Conservation (phyloP, 2,113 vertebrate genomes). For the Phaetusa simplex region DNA sequence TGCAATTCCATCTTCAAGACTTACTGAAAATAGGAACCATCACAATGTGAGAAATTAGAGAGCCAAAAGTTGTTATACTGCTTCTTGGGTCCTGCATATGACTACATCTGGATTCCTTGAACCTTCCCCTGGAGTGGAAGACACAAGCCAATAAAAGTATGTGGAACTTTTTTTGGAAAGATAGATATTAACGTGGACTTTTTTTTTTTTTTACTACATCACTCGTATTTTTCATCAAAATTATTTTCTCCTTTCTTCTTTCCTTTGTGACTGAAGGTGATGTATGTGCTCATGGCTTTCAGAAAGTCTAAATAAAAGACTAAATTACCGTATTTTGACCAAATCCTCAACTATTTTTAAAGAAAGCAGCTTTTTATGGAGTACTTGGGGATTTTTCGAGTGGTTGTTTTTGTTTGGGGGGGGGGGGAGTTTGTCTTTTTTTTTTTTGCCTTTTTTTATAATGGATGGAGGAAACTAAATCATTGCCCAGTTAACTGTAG, state of each 20-base stretch:
- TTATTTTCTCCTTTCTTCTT: fast-evolving
- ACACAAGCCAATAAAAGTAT: neutral
- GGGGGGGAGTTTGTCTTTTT: neutral
- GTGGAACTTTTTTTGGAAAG: neutral
- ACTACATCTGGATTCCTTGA: neutral
- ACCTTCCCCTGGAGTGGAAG: neutral
- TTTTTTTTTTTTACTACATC: neutral
- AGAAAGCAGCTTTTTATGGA: neutral
- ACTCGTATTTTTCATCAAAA: neutral
- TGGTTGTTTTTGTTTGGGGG: neutral
- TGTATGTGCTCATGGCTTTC: neutral
- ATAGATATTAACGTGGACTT: neutral
- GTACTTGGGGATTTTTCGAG: fast-evolving
- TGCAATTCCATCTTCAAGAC: neutral
- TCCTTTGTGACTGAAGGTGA: neutral
- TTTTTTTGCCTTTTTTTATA: neutral
- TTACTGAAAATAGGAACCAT: neutral
- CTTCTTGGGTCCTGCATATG: neutral
- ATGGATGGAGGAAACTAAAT: neutral
- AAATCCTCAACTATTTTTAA: neutral
- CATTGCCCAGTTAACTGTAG: neutral
- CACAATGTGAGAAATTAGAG: neutral
- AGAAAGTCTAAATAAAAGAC: neutral
- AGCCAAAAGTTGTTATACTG: neutral
- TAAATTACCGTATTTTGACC: neutral